phyloP scores from a whole-genome alignment of 2,113 vertebrate genomes.

The Prinia subflava region DNA sequence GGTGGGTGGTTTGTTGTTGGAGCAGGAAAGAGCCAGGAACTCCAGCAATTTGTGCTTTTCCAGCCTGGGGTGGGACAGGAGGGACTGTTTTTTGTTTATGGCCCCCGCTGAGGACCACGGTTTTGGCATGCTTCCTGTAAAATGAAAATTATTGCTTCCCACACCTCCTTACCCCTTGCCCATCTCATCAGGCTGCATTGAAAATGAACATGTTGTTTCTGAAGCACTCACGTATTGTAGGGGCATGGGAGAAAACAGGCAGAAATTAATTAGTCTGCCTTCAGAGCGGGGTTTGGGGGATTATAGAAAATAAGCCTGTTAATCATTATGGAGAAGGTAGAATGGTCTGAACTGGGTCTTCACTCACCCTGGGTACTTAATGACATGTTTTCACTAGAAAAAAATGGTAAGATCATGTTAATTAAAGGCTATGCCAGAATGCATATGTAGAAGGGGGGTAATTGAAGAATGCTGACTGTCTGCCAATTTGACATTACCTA shows the following conservation, averaged over 20 bases:
- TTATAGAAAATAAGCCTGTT: constrained; percentile 38
- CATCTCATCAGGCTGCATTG: not conserved
- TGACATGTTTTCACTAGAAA: constrained; percentile 39
- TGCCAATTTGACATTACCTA: constrained; percentile 35
- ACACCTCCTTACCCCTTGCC: not conserved
- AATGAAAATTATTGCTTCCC: not conserved
- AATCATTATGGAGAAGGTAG: constrained; percentile 17
- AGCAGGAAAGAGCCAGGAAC: no score
- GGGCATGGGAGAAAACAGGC: not conserved
- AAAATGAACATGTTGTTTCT: constrained; percentile 8
- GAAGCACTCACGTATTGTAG: not conserved
- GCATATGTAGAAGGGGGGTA: not conserved
- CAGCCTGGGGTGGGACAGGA: not conserved
- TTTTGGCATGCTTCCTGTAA: not conserved
- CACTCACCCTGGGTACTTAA: not conserved
- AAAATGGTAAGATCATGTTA: not conserved
- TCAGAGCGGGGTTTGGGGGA: not conserved
- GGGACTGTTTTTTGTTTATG: not conserved
- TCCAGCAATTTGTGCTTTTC: not conserved
- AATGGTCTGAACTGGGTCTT: constrained; percentile 7
- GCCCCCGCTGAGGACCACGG: not conserved
- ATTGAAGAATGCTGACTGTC: constrained; percentile 21
- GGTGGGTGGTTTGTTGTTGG: no score
- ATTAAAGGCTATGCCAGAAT: constrained; percentile 43
- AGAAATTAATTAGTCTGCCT: constrained; percentile 45